Conservation (phyloP, 2,797 vertebrate species). For the Sebastes steindachneri region DNA sequence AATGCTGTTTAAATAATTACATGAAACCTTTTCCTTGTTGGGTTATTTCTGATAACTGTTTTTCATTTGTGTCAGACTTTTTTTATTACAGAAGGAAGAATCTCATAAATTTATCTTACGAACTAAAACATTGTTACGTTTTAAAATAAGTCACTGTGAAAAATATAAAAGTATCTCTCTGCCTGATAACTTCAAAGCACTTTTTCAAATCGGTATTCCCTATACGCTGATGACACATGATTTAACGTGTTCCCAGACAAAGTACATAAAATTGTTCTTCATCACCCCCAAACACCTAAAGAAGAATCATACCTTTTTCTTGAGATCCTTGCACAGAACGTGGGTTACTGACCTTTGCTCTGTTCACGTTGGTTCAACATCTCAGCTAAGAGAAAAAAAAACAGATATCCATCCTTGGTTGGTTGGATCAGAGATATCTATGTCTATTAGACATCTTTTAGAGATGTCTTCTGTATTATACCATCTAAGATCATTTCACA, state of each 20-base stretch:
- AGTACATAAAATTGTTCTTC: neutral
- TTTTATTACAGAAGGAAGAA: neutral
- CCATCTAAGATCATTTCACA: neutral
- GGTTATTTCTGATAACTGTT: neutral
- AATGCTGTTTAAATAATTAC: neutral
- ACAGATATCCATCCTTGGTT: neutral
- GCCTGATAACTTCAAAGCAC: neutral
- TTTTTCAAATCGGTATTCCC: neutral
- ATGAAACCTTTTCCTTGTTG: neutral
- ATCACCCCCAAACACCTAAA: neutral
- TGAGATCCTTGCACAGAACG: neutral
- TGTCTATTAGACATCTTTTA: neutral
- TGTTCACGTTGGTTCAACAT: neutral
- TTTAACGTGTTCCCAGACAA: neutral
- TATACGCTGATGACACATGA: constrained; percentile 1
- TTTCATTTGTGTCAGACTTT: neutral
- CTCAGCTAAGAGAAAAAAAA: neutral
- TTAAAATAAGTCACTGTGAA: neutral
- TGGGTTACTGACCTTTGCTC: neutral
- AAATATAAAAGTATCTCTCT: neutral
- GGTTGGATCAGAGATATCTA: neutral
- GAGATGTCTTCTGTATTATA: neutral
- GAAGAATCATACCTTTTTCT: constrained; percentile 4
- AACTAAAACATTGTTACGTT: neutral
- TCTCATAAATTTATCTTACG: neutral